phyloP scores from a whole-genome alignment of 2,113 vertebrate genomes.

The Loxodonta africana region DNA sequence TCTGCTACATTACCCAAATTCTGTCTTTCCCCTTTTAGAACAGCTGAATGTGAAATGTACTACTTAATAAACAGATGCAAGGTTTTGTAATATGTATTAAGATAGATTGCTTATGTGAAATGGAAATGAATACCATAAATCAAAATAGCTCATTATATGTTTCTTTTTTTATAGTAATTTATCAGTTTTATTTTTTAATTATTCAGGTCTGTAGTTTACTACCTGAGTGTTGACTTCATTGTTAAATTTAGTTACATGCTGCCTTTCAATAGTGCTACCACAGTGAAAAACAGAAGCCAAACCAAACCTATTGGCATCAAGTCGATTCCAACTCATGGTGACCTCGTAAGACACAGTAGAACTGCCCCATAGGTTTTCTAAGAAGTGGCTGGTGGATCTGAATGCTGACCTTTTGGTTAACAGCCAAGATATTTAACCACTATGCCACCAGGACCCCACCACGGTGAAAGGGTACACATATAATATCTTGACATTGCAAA shows the following conservation, averaged over 20 bases:
- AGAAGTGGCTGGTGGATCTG: too few relatives aligned
- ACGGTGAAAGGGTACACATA: neutral
- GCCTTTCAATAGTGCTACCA: neutral
- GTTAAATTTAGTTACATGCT: neutral
- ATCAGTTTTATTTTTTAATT: constrained; percentile 75
- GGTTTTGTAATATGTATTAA: constrained; percentile 82
- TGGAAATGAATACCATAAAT: constrained; percentile 86
- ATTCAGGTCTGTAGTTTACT: constrained; percentile 27
- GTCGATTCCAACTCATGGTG: too few relatives aligned
- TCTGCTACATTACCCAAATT: constrained; percentile 77
- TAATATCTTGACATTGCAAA: neutral
- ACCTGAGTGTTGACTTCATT: neutral
- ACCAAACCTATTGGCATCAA: too few relatives aligned
- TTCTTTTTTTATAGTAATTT: constrained; percentile 80
- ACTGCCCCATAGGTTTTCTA: too few relatives aligned
- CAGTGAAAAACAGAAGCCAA: neutral
- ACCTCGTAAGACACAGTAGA: too few relatives aligned
- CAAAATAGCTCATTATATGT: constrained; percentile 82
- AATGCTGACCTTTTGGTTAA: too few relatives aligned
- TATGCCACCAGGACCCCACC: too few relatives aligned
- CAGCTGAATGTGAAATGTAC: constrained; percentile 72
- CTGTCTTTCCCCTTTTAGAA: constrained; percentile 69
- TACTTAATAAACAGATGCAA: constrained; percentile 81
- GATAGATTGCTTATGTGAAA: constrained; percentile 85
- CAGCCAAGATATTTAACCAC: too few relatives aligned